Evolutionary conservation across 92 coral and sea anemone genomes (phyloP), one percentile per base, ranked within the genome.

Genomic region (Zoanthus sociatus): DNA sequence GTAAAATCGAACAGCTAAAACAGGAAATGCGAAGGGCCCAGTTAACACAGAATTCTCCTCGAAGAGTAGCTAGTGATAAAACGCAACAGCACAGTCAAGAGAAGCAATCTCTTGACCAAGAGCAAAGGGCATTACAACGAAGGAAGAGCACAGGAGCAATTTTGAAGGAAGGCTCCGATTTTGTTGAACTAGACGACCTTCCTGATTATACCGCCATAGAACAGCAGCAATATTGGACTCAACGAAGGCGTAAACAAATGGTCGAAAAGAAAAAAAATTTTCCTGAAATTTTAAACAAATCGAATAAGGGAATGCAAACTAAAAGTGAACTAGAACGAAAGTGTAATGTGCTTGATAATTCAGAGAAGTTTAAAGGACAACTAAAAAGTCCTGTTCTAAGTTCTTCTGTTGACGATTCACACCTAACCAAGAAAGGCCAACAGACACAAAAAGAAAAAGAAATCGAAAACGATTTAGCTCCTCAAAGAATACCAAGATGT

Each of bases 11-110:
- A 81, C 75, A 81, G 60, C 75, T 81, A 47, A 81, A 81, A 31
- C 85, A 81, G 44, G 85, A 81, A 46, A 81, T 81, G 85, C 45
- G 75, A 81, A 81, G 85, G 47, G 85, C 85, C 7, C 85, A 81
- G 63, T 20, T 81, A 46, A 44, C 61, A 6, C 85, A 81, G 47
- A 81, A 81, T 67, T 15, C 63, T 3, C 85, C 85, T 46, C 85
- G 85, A 0, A 64, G 85, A 81, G 85, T 81, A 63, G 85, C 73
- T 12, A 81, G 85, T 67, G 85, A 81, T 46, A 81, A 81, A 21
- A 32, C 85, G 10, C 85, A 64, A 32, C 73, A 81, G 55, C 85
- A 66, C 31, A 81, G 85, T 68, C 85, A 64, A 13, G 85, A 66
- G 75, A 81, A 81, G 47, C 85, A 46, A 21, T 21, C 61, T 81